Evolutionary conservation across 2,888 invertebrate species (phyloP).

Genomic region (Eucriotettix oculatus): DNA sequence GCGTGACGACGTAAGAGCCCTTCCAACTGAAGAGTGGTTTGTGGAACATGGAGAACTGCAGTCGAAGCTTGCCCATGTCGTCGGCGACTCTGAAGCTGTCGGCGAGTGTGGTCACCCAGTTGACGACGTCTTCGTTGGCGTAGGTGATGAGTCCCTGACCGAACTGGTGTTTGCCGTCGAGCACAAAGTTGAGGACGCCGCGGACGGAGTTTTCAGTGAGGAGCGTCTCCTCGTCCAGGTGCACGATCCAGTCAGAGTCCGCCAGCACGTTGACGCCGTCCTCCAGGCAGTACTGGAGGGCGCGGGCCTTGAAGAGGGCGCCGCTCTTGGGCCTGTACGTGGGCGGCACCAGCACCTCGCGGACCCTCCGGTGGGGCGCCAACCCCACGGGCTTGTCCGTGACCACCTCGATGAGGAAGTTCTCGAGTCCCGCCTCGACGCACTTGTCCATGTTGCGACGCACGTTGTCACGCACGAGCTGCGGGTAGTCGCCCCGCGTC

Average conservation of each 20-base stretch:
- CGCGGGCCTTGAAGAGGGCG: conserved; percentile 85
- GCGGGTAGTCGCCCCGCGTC: conserved; percentile 85
- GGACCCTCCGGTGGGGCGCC: conserved; percentile 54
- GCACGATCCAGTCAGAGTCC: conserved; percentile 92
- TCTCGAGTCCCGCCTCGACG: conserved; percentile 77
- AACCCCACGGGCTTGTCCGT: conserved; percentile 74
- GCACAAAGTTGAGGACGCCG: conserved; percentile 84
- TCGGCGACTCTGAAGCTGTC: conserved; percentile 93
- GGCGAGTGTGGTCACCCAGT: conserved; percentile 91
- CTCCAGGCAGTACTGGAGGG: conserved; percentile 89
- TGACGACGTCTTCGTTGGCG: conserved; percentile 89
- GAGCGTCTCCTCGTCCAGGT: conserved; percentile 90
- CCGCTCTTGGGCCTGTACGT: conserved; percentile 78
- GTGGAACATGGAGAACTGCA: conserved; percentile 86
- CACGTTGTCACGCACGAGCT: conserved; percentile 76
- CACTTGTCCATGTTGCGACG: conserved; percentile 74
- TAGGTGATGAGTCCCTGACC: conserved; percentile 93
- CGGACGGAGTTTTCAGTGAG: conserved; percentile 80
- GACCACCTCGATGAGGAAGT: conserved; percentile 91
- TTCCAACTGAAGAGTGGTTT: conserved; percentile 96
- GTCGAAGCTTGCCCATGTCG: conserved; percentile 90
- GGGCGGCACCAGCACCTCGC: conserved; percentile 78
- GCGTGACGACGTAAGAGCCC: conserved; percentile 92
- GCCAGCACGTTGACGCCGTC: conserved; percentile 68
- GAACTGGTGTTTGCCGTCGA: conserved; percentile 87